Base-by-base conservation (phyloP, 2,888 invertebrate genomes). In the Halictus ligatus region DNA sequence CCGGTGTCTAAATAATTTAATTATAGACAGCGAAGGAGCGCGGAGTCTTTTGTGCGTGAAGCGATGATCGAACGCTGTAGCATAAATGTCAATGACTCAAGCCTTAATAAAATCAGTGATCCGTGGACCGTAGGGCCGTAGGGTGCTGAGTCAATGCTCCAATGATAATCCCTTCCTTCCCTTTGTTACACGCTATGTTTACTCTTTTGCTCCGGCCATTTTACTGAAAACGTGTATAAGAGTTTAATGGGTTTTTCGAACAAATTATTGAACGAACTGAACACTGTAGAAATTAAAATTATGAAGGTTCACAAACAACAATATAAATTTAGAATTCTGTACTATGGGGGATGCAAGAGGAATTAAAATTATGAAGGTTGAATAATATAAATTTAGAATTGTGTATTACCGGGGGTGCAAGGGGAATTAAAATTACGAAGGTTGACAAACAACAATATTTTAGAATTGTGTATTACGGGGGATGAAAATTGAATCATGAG, bases 41-140 rank as follows among this genome's bases (percentile, higher is more conserved):
- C 4, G 8, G 18, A 18, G 15, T 48, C 25, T 25, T 48, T 48
- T 50, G 48, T 10, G 25, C 21, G 10, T 25, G 43, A 71, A n/a
- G n/a, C 43, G 43, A 50, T 54, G 43, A 50, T 48, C 29, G 58
- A 58, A 29, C 69, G 25, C 18, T 40, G 29, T 3, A 43, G 54
- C 7, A 72, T 72, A 69, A 80, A 77, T 86, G 77, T 73, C 85
- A 85, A 48, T 81, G 78, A 78, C 71, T 80, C 75, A 40, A 85
- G 58, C 72, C 21, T 29, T 18, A 35, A 18, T 73, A 64, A 86
- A 85, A 78, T 72, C 78, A 40, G 71, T 81, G 85, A 86, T 85
- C 86, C 86, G 40, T 78, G 40, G 46, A 64, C 13, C 40, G 46
- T 71, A 15, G n/a, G 78, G 85, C 71, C 75, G 72, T 67, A 75